Percentiles rank a stretch among this genome's conserved stretches.
Conservation (phyloP, 2,113 vertebrate species). For the Passer montanus region DNA sequence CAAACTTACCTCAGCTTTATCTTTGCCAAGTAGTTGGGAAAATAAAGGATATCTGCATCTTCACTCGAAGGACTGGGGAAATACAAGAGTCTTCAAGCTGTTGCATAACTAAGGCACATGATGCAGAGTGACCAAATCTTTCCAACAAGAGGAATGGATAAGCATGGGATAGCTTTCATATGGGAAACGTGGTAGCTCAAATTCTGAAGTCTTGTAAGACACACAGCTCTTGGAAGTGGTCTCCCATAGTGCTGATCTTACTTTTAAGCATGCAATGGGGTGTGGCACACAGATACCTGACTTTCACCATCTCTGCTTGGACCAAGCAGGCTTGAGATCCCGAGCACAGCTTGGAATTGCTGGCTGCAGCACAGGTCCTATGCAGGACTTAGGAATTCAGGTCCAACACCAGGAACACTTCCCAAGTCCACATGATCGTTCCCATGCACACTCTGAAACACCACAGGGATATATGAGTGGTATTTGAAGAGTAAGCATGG, state of each 20-base stretch:
- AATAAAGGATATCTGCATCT: not conserved
- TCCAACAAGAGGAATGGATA: not conserved
- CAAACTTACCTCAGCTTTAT: not conserved
- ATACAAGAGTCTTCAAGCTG: not conserved
- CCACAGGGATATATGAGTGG: not conserved
- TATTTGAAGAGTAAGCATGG: not conserved
- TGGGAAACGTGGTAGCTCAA: not conserved
- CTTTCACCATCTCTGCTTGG: not conserved
- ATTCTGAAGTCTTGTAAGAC: not conserved
- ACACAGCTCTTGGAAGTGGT: not conserved
- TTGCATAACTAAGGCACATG: not conserved
- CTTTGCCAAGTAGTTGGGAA: not conserved
- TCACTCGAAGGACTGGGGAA: not conserved
- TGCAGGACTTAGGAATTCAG: not conserved
- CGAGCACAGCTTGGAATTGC: fast-evolving
- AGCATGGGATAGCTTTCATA: not conserved
- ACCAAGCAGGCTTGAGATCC: not conserved
- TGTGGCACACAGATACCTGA: not conserved
- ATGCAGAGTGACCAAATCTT: not conserved
- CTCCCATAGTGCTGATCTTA: not conserved
- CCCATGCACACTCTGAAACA: not conserved
- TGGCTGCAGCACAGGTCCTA: fast-evolving
- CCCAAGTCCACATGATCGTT: fast-evolving
- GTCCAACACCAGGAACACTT: not conserved
- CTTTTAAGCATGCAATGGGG: fast-evolving